These are phyloP conservation scores for Exocentrus adspersus DNA, from an alignment of 2,888 invertebrate genomes.

Conservation along the genomic window DNA sequence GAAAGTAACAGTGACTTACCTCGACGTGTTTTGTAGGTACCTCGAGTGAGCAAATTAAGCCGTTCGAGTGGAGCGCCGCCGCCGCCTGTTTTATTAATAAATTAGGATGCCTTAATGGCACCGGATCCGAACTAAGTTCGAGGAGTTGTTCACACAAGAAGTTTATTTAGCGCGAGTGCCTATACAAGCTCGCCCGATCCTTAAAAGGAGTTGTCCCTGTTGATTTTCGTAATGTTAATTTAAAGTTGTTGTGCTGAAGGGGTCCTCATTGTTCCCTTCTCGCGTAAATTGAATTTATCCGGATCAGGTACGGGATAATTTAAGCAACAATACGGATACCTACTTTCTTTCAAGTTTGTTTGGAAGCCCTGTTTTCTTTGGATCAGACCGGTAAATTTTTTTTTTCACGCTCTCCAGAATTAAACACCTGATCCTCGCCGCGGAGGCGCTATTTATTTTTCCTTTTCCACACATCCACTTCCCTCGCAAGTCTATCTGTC, in stretches of 20 bases:
- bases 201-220: slow-evolving; percentile 4
- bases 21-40: too few species aligned
- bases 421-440: not conserved
- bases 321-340: not conserved
- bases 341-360: too few species aligned
- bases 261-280: not conserved
- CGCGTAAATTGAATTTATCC: not conserved
- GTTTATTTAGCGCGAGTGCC: slow-evolving; percentile 3
- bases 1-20: too few species aligned
- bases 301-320: too few species aligned
- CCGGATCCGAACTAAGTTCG: not conserved
- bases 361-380: too few species aligned
- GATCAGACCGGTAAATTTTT: too few species aligned
- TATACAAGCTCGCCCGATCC: not conserved
- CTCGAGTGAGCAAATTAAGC: too few species aligned
- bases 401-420: too few species aligned
- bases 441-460: too few species aligned
- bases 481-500: slow-evolving; percentile 12
- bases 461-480: slow-evolving; percentile 20
- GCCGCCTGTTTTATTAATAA: slow-evolving; percentile 4
- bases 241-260: slow-evolving; percentile 3
- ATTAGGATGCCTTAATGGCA: not conserved
- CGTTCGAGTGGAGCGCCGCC: too few species aligned
- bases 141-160: not conserved
- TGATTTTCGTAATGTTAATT: slow-evolving; percentile 13